phyloP scores from a whole-genome alignment of 1,140 invertebrate species.

The Temnothorax nylanderi region DNA sequence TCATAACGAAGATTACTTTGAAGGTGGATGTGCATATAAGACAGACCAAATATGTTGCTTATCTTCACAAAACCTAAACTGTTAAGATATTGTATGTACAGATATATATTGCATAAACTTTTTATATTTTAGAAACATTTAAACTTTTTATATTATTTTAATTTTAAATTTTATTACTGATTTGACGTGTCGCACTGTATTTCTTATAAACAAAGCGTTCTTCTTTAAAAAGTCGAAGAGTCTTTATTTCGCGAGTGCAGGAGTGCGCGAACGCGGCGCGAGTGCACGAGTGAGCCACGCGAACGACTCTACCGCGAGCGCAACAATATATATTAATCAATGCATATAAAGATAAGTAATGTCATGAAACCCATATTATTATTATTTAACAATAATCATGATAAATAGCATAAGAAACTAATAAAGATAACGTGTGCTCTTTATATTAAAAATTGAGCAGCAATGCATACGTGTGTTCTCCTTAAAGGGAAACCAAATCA shows the following conservation, averaged over 20 bases:
- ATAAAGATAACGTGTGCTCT: background rate
- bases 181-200: no score
- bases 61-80: background rate
- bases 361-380: background rate
- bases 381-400: background rate
- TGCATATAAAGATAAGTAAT: background rate
- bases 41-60: background rate
- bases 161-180: background rate
- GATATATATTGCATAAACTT: background rate
- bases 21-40: background rate
- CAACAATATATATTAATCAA: background rate
- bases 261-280: no score
- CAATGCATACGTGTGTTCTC: background rate
- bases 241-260: no score
- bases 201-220: no score
- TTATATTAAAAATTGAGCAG: slow-evolving; percentile 19
- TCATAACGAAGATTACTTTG: background rate
- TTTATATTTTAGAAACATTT: background rate
- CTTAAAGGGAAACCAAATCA: background rate
- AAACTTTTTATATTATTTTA: background rate
- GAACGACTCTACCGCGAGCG: no score
- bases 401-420: background rate
- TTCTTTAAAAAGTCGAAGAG: no score
- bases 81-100: background rate
- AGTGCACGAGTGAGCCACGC: no score